A percentile compares a stretch with the other conserved stretches of the same genome.
Evolutionary conservation across 2,113 vertebrate genomes (phyloP).

Genomic region (Illadopsis cleaveri): DNA sequence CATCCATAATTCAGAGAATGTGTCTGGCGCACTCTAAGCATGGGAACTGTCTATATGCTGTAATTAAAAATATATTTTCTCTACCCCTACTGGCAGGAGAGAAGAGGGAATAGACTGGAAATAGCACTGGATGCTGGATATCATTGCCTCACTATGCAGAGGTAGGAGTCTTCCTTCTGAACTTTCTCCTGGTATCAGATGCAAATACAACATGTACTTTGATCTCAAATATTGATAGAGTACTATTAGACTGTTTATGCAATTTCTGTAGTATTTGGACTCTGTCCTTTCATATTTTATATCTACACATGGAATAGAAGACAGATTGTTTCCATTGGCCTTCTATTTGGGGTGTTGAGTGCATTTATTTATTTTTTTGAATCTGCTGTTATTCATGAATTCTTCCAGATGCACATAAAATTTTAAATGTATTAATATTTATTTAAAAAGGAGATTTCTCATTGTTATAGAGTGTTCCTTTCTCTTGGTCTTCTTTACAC

Average conservation of each 20-base stretch:
- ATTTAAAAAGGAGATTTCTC: not conserved
- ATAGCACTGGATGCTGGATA: not conserved
- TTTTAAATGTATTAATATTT: not conserved
- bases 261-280: not conserved
- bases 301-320: not conserved
- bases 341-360: not conserved
- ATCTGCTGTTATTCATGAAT: not conserved
- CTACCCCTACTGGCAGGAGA: not conserved
- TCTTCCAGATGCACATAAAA: not conserved
- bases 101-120: not conserved
- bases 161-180: not conserved
- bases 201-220: not conserved
- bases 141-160: not conserved
- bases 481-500: not conserved
- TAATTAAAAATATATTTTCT: not conserved
- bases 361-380: not conserved
- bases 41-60: not conserved
- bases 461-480: not conserved
- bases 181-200: not conserved
- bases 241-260: not conserved
- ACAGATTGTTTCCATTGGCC: accelerated
- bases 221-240: not conserved
- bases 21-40: not conserved
- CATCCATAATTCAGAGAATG: not conserved
- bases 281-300: not conserved